phyloP scores from a whole-genome alignment of 2,113 vertebrate species.

The Larimichthys polyactis region DNA sequence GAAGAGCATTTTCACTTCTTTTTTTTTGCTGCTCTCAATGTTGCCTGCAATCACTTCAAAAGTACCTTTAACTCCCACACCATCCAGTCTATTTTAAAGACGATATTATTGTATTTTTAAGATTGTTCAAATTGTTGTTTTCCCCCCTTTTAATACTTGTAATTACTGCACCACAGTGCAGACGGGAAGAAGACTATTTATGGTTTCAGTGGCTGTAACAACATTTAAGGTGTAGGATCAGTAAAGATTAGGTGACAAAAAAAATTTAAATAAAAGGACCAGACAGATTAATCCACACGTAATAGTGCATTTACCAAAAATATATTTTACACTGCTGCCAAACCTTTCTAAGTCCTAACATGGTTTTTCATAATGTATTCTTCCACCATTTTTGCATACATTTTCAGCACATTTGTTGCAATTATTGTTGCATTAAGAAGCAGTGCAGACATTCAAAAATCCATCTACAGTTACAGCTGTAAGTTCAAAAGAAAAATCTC shows the following conservation, averaged over 20 bases:
- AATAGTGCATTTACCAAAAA: background rate
- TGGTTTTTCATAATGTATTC: background rate
- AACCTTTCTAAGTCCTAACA: background rate
- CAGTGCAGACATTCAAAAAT: background rate
- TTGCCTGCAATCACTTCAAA: conserved; percentile 19
- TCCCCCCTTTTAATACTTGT: no score
- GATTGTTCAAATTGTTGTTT: background rate
- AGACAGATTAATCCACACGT: background rate
- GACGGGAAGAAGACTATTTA: background rate
- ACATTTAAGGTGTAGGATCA: background rate
- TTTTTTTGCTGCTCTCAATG: background rate
- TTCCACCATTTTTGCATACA: background rate
- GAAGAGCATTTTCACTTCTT: background rate
- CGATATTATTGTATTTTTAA: background rate
- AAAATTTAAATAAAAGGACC: background rate
- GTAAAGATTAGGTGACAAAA: background rate
- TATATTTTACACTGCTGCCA: background rate
- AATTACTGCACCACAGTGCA: background rate
- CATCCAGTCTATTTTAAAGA: background rate
- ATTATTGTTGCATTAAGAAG: background rate
- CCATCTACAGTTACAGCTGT: background rate
- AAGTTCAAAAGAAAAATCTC: background rate
- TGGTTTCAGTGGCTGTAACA: background rate
- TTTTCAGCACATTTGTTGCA: no score
- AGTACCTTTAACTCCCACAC: background rate